Percentiles rank a stretch among this genome's conserved stretches.
These are phyloP conservation scores for Phalacrocorax pelagicus DNA, from an alignment of 2,113 vertebrate genomes.

Conservation along the genomic window DNA sequence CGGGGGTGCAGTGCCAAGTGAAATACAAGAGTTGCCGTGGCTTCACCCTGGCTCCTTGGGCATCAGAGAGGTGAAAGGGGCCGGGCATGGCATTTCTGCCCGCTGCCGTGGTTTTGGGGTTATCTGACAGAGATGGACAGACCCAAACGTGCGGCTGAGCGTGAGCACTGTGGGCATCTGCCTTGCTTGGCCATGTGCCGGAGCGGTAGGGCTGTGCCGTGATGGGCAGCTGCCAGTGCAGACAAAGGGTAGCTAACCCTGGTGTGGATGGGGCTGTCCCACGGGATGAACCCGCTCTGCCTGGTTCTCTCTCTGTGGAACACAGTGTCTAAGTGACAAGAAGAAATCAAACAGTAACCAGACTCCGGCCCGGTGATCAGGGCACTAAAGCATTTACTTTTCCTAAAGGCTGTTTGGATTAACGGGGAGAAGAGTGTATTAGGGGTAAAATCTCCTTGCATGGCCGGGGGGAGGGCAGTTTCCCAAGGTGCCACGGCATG, in stretches of 20 bases:
- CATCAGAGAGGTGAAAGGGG: background rate
- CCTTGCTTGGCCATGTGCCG: rapidly evolving
- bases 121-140: background rate
- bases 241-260: background rate
- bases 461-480: background rate
- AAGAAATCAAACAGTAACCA: conserved; percentile 18
- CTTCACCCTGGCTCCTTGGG: background rate
- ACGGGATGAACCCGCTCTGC: background rate
- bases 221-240: background rate
- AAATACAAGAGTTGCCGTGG: background rate
- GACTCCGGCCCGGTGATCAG: background rate
- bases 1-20: background rate
- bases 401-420: background rate
- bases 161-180: rapidly evolving
- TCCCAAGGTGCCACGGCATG: rapidly evolving
- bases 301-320: background rate
- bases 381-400: background rate
- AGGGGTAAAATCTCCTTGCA: background rate
- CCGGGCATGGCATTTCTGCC: background rate
- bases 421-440: background rate
- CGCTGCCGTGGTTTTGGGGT: rapidly evolving
- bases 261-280: rapidly evolving
- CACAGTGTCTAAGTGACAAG: background rate
- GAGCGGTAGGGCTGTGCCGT: background rate
- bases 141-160: rapidly evolving